Percentiles rank a stretch among this genome's conserved stretches.
phyloP scores from a whole-genome alignment of 2,888 invertebrate species.

The Charanyca ferruginea region DNA sequence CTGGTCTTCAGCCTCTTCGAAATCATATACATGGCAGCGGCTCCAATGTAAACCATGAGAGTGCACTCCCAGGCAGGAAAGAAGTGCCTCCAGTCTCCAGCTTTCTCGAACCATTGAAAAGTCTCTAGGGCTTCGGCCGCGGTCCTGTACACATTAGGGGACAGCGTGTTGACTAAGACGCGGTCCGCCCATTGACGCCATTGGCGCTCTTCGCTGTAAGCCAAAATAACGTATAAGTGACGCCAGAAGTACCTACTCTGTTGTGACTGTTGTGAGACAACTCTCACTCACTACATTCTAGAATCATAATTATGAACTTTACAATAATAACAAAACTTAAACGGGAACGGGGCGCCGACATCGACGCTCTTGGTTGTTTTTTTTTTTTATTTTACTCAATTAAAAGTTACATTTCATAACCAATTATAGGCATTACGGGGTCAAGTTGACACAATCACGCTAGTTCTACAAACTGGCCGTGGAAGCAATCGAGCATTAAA shows the following conservation, averaged over 20 bases:
- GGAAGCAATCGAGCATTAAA: no score
- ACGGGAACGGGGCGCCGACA: no score
- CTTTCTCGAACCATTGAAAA: slow-evolving; percentile 98
- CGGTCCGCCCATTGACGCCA: slow-evolving; percentile 99
- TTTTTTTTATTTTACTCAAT: not conserved
- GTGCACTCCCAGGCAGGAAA: slow-evolving; percentile 97
- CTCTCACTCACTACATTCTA: no score
- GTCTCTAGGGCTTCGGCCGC: slow-evolving; percentile 96
- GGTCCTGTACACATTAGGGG: slow-evolving; percentile 99
- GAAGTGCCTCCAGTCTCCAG: slow-evolving; percentile 97
- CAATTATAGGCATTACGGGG: not conserved
- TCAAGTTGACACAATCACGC: not conserved
- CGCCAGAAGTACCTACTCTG: no score
- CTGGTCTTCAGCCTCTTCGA: slow-evolving; percentile 96
- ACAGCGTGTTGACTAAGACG: slow-evolving; percentile 97
- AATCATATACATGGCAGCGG: slow-evolving; percentile 98
- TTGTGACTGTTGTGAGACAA: no score
- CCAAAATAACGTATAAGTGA: slow-evolving; percentile 20
- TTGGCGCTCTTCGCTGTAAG: slow-evolving; percentile 96
- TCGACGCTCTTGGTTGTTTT: no score
- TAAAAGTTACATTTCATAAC: not conserved
- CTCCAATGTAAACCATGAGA: slow-evolving; percentile 97
- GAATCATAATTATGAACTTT: no score
- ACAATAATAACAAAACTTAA: no score
- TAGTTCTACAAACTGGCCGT: not conserved